These are phyloP conservation scores for Oegoconia quadripuncta DNA, from an alignment of 2,888 invertebrate species.

Conservation along the genomic window DNA sequence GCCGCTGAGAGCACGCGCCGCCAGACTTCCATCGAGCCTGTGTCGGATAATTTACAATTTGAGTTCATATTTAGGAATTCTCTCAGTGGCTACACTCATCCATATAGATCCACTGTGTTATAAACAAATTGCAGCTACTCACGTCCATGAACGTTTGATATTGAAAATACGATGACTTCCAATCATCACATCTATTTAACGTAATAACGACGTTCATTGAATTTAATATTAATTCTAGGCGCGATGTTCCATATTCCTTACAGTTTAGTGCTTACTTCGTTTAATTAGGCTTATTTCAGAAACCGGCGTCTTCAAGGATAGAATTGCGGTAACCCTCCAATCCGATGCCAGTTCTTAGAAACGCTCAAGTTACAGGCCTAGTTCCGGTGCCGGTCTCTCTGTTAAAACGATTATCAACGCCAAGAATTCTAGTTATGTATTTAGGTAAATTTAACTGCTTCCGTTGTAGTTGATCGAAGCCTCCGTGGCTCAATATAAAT, in stretches of 20 bases:
- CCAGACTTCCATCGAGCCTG: slow-evolving; percentile 31
- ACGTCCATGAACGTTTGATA: slow-evolving; percentile 1
- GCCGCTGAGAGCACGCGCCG: slow-evolving; percentile 57
- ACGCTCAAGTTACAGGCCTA: slow-evolving; percentile 36
- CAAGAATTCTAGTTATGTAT: too few relatives aligned
- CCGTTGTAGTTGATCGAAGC: too few relatives aligned
- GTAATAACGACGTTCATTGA: slow-evolving; percentile 1
- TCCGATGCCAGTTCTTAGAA: slow-evolving; percentile 32
- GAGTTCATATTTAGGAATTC: slow-evolving; percentile 48
- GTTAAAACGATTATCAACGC: background rate
- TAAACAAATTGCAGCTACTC: slow-evolving; percentile 12
- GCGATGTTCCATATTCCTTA: background rate
- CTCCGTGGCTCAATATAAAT: too few relatives aligned
- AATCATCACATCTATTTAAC: background rate
- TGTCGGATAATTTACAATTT: slow-evolving; percentile 61
- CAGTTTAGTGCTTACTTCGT: too few relatives aligned
- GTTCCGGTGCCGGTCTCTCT: slow-evolving; percentile 30
- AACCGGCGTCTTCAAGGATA: slow-evolving; percentile 22
- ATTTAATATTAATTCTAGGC: slow-evolving; percentile 1
- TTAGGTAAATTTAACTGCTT: too few relatives aligned
- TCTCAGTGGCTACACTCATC: slow-evolving; percentile 22
- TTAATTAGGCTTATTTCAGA: too few relatives aligned
- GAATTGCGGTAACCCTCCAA: slow-evolving; percentile 14
- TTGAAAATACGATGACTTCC: slow-evolving; percentile 2
- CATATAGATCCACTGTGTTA: slow-evolving; percentile 13